Evolutionary conservation across 2,797 vertebrate species (phyloP).

Genomic region (Antrozous pallidus): DNA sequence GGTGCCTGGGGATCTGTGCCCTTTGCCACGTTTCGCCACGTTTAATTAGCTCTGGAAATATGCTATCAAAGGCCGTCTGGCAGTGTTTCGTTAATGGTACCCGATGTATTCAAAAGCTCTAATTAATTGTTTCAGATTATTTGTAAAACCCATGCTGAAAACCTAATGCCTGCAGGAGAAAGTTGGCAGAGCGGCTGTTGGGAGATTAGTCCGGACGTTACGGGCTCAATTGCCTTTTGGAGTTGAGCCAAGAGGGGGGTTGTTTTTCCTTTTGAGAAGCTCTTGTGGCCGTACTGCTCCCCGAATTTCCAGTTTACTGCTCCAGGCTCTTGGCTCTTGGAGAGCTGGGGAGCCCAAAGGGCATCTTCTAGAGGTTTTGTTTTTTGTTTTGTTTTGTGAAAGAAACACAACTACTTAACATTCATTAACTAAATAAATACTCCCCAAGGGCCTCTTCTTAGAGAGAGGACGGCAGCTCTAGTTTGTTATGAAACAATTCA

Average conservation of each 20-base stretch:
- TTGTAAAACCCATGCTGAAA: constrained; percentile 69
- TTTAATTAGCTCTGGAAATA: constrained; percentile 68
- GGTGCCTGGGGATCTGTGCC: neutral
- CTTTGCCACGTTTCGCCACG: constrained; percentile 36
- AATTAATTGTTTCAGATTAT: constrained; percentile 75
- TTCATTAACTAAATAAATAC: constrained; percentile 66
- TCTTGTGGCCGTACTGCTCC: constrained; percentile 64
- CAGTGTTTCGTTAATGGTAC: constrained; percentile 43
- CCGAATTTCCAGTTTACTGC: constrained; percentile 38
- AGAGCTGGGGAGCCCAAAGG: constrained; percentile 39
- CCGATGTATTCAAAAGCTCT: constrained; percentile 65
- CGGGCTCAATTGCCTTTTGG: constrained; percentile 75
- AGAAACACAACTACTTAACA: constrained; percentile 45
- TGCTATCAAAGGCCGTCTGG: constrained; percentile 46
- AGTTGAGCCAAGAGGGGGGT: constrained; percentile 63
- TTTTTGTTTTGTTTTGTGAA: constrained; percentile 18
- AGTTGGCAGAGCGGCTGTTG: constrained; percentile 71
- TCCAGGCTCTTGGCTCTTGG: constrained; percentile 40
- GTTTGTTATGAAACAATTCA: constrained; percentile 37
- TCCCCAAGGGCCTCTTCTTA: constrained; percentile 53
- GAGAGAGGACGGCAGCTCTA: neutral
- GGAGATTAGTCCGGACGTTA: constrained; percentile 68
- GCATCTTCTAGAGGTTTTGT: constrained; percentile 11
- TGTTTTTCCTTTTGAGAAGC: constrained; percentile 68
- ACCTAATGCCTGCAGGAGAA: constrained; percentile 67